A percentile compares a stretch with the other conserved stretches of the same genome.
phyloP scores from a whole-genome alignment of 2,888 invertebrate species.

The Drosophila subsilvestris region DNA sequence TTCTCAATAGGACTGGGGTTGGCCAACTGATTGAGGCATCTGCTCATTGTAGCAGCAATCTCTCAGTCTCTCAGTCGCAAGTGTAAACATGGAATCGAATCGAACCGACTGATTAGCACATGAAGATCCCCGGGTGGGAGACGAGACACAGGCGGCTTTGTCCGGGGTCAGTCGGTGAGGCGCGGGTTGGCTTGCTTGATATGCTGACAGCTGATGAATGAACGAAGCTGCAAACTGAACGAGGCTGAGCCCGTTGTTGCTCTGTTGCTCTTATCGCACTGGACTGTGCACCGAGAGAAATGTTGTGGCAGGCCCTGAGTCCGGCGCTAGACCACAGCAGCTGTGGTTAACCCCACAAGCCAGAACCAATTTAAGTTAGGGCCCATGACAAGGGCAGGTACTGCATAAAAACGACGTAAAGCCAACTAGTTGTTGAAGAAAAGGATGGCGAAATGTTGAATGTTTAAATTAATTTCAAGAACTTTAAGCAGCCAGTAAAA shows the following conservation, averaged over 20 bases:
- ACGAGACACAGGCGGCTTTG: background rate
- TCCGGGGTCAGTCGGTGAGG: conserved; percentile 54
- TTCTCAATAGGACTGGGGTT: conserved; percentile 39
- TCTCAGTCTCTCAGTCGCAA: conserved; percentile 1
- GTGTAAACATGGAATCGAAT: conserved; percentile 44
- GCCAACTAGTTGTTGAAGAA: background rate
- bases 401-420: background rate
- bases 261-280: conserved; percentile 12
- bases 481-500: background rate
- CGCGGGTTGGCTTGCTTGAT: conserved; percentile 49
- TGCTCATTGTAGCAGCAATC: conserved; percentile 5
- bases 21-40: conserved; percentile 43
- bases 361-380: conserved; percentile 53
- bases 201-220: conserved; percentile 31
- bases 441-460: background rate
- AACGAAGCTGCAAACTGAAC: conserved; percentile 29
- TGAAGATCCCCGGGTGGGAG: background rate
- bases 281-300: conserved; percentile 49
- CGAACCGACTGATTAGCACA: conserved; percentile 45
- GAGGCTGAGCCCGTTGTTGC: conserved; percentile 36
- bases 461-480: conserved; percentile 2
- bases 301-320: conserved; percentile 21
- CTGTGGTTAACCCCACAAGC: conserved; percentile 46
- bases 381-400: conserved; percentile 9
- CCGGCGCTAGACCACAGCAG: conserved; percentile 29